Evolutionary conservation across 2,113 vertebrate genomes (phyloP), one percentile per base, ranked within the genome.

Genomic region (Oreotrochilus melanogaster): DNA sequence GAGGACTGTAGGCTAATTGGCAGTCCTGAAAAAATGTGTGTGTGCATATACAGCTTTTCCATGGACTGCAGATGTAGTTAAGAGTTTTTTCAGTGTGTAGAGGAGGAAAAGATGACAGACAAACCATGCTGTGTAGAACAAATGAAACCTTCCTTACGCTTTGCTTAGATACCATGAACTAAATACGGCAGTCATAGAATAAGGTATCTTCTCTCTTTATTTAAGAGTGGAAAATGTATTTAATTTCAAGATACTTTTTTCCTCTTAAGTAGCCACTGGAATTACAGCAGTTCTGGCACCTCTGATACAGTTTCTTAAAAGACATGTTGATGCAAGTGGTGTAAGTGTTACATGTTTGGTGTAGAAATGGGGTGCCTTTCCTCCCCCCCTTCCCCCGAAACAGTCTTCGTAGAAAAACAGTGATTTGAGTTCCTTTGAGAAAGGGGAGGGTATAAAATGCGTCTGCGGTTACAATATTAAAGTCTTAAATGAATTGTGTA

Each of bases 321-420:
- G 62, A 66, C 88, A 16, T 62, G 90, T 93, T 65, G 66, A 53
- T 89, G n/a, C 92, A 96, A 61, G 85, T 47, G 74, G 33, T 75
- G 4, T 4, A 28, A 87, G 67, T 50, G 15, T 39, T 39, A 39
- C 39, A 39, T 39, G 39, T 67, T 88, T 2, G 0, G 42, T 79
- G 31, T 35, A 91, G 70, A 87, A 85, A 28, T 54, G 43, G 33
- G 39, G 15, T 93, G 69, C 47, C 25, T 64, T 42, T 11, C 5
- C 16, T 12, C 47, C 28, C 9, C 47, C 16, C 23, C 50, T 51
- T 12, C 7, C 18, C 23, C 27, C 6, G 1, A 51, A 89, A 43
- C 10, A 43, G 14, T 66, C 45, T n/a, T 22, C 67, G 43, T 16
- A 64, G 35, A 17, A 27, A 58, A 81, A 69, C 4, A 54, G 21